These are phyloP conservation scores for Rhinoderma darwinii DNA, from an alignment of 2,113 vertebrate genomes.

Conservation along the genomic window DNA sequence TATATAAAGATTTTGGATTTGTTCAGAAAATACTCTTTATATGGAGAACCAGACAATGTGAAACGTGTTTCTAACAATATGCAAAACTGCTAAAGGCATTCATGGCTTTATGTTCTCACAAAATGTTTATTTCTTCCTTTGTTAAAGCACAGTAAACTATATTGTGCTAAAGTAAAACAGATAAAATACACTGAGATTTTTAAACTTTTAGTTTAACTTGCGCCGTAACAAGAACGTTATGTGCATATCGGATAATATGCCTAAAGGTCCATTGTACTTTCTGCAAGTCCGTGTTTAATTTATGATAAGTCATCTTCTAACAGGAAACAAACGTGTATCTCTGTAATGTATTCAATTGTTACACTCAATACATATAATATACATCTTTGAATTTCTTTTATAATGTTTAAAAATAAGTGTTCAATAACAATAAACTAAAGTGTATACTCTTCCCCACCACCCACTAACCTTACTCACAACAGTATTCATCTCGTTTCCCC, in stretches of 20 bases:
- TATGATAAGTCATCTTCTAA: neutral
- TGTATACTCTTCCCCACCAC: no score
- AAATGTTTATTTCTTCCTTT: neutral
- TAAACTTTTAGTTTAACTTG: neutral
- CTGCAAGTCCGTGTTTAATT: neutral
- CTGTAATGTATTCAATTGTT: neutral
- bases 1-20: neutral
- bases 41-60: neutral
- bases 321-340: neutral
- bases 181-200: neutral
- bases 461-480: no score
- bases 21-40: neutral
- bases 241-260: neutral
- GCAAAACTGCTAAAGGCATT: constrained; percentile 6
- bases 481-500: no score
- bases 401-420: no score
- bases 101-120: neutral
- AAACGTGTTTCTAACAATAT: neutral
- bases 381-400: no score
- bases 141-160: neutral
- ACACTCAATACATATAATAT: neutral
- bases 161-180: neutral
- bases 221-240: neutral
- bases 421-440: no score
- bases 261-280: neutral